Evolutionary conservation across 2,797 vertebrate genomes (phyloP).

Genomic region (Acanthurus lineatus): DNA sequence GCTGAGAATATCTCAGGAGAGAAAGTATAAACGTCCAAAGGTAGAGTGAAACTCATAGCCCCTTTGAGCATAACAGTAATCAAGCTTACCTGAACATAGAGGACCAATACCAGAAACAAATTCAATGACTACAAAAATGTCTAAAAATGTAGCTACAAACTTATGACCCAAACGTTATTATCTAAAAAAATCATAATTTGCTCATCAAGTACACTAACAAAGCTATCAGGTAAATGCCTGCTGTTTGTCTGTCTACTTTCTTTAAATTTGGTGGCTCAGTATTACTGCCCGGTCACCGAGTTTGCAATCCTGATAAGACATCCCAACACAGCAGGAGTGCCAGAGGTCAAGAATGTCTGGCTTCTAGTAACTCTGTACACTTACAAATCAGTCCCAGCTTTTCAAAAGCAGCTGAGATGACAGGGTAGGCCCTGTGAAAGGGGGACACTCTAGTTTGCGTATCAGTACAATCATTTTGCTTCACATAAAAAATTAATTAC

Average conservation of each 20-base stretch:
- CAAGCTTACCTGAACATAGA: not conserved
- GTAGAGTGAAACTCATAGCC: not conserved
- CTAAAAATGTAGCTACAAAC: not conserved
- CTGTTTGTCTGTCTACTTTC: conserved; percentile 8
- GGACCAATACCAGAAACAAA: not conserved
- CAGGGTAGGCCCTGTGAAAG: not conserved
- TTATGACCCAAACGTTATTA: too few species aligned
- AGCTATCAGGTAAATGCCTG: not conserved
- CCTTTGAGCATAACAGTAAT: conserved; percentile 3
- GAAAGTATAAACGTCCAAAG: not conserved
- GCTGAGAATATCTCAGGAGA: not conserved
- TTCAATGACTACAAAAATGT: not conserved
- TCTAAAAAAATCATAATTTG: not conserved
- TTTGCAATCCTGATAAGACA: conserved; percentile 44
- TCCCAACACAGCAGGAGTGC: conserved; percentile 32
- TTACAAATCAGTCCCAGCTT: conserved; percentile 47
- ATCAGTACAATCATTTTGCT: not conserved
- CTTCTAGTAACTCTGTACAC: conserved; percentile 56
- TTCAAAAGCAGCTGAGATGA: conserved; percentile 43
- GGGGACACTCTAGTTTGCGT: not conserved
- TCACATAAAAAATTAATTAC: not conserved
- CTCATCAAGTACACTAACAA: conserved; percentile 1
- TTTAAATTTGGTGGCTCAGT: conserved; percentile 2
- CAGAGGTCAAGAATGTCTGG: conserved; percentile 57
- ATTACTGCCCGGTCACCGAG: conserved; percentile 38